Conservation (phyloP, 2,797 vertebrate species). For the Malurus splendens region DNA sequence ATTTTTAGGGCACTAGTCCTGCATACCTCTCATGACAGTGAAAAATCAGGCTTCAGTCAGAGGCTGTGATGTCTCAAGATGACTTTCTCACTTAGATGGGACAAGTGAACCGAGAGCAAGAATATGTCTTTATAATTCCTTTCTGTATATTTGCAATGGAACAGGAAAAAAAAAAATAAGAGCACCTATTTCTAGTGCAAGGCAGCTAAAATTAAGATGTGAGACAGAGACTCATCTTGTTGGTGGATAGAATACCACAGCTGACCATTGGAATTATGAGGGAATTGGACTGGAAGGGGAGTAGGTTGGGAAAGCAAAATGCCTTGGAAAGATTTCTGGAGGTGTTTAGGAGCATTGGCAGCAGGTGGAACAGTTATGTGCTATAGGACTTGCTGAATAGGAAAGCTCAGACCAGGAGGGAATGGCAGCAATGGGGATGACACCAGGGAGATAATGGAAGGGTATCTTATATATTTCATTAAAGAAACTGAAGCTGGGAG, state of each 20-base stretch:
- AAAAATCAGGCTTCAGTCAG: neutral
- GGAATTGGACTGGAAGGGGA: neutral
- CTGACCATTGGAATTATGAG: neutral
- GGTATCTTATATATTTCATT: neutral
- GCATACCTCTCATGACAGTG: neutral
- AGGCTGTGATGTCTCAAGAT: neutral
- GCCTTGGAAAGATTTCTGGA: neutral
- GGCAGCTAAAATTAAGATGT: neutral
- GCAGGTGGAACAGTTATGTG: neutral
- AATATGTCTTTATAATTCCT: neutral
- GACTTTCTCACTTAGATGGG: neutral
- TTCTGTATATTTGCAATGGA: neutral
- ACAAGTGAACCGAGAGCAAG: neutral
- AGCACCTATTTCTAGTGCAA: neutral
- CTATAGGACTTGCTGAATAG: neutral
- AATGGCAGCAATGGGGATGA: neutral
- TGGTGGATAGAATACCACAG: neutral
- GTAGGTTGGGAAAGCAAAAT: neutral
- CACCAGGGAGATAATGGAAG: neutral
- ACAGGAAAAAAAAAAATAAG: neutral
- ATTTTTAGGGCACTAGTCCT: neutral
- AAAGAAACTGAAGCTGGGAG: neutral
- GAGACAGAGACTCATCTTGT: neutral
- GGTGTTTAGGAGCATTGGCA: neutral
- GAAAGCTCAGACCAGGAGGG: accelerated